Percentiles rank a stretch among this genome's conserved stretches.
Conservation (phyloP, 2,113 vertebrate species). For the Callionymus lyra region DNA sequence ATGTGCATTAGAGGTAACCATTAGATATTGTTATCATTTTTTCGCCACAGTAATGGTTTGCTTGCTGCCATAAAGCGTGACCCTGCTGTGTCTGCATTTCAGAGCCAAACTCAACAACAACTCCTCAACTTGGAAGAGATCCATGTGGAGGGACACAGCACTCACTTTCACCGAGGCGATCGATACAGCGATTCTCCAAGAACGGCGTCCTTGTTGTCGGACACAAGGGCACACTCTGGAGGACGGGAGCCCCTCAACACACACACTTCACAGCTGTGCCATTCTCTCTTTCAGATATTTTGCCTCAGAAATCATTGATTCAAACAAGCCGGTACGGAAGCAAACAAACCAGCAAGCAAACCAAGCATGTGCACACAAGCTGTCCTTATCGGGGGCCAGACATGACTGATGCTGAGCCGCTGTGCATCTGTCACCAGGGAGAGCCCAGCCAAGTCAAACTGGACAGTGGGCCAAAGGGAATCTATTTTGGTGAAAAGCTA, state of each 20-base stretch:
- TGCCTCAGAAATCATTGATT: constrained; percentile 3
- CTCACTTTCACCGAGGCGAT: not conserved
- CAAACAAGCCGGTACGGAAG: constrained; percentile 11
- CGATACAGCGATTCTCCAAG: too few relatives aligned
- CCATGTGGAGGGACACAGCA: constrained; percentile 4
- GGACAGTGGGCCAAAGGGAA: constrained; percentile 7
- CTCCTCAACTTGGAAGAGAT: constrained; percentile 8
- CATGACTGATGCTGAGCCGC: constrained; percentile 22
- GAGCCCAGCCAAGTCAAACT: constrained; percentile 37
- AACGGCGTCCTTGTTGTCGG: not conserved
- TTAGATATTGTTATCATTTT: not conserved
- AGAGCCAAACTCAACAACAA: constrained; percentile 8
- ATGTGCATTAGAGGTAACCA: not conserved
- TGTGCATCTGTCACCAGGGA: constrained; percentile 26
- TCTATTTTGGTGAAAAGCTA: not conserved
- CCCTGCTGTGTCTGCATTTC: constrained; percentile 5
- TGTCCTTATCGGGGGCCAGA: constrained; percentile 38
- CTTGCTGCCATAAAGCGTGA: constrained; percentile 4
- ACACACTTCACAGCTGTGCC: constrained; percentile 17
- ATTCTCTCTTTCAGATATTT: constrained; percentile 17
- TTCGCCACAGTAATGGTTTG: constrained; percentile 7
- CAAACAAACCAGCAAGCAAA: constrained; percentile 18
- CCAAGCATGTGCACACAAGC: constrained; percentile 22
- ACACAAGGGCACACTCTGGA: constrained; percentile 16
- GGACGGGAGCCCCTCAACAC: constrained; percentile 12